A percentile compares a stretch with the other conserved stretches of the same genome.
These are phyloP conservation scores for Brenthis daphne DNA, from an alignment of 2,888 invertebrate species.

Conservation along the genomic window DNA sequence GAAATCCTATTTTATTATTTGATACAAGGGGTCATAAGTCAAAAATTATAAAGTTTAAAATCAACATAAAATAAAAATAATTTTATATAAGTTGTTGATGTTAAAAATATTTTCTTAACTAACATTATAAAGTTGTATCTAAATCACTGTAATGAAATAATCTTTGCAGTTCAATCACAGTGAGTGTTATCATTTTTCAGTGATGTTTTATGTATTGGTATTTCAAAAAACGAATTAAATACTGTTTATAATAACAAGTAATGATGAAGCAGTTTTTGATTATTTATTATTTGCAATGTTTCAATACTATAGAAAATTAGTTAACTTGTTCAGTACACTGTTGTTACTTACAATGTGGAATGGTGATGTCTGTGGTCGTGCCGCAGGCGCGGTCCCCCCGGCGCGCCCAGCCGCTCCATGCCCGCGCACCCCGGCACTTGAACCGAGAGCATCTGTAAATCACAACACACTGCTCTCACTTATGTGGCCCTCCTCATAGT, in stretches of 20 bases:
- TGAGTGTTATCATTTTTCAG: too few relatives aligned
- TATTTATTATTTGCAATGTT: too few relatives aligned
- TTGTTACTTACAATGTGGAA: conserved; percentile 71
- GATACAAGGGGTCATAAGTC: conserved; percentile 6
- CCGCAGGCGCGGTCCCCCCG: conserved; percentile 83
- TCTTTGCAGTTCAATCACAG: too few relatives aligned
- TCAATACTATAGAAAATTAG: too few relatives aligned
- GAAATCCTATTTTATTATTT: neutral
- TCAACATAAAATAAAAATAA: neutral
- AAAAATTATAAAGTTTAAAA: conserved; percentile 6
- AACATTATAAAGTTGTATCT: too few relatives aligned
- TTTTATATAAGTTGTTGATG: too few relatives aligned
- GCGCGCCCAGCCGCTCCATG: conserved; percentile 86
- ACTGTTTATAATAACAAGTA: too few relatives aligned
- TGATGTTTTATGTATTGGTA: too few relatives aligned
- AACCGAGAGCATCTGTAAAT: conserved; percentile 87
- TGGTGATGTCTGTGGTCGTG: conserved; percentile 81
- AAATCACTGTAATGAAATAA: too few relatives aligned
- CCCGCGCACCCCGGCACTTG: conserved; percentile 88
- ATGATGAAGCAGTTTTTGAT: too few relatives aligned
- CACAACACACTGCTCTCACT: conserved; percentile 82
- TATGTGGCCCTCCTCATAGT: conserved; percentile 73
- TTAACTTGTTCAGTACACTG: neutral
- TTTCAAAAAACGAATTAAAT: too few relatives aligned
- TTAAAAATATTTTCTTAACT: too few relatives aligned